A percentile compares a stretch with the other conserved stretches of the same genome.
These are phyloP conservation scores for Cirrhinus molitorella DNA, from an alignment of 2,797 vertebrate species.

Conservation along the genomic window DNA sequence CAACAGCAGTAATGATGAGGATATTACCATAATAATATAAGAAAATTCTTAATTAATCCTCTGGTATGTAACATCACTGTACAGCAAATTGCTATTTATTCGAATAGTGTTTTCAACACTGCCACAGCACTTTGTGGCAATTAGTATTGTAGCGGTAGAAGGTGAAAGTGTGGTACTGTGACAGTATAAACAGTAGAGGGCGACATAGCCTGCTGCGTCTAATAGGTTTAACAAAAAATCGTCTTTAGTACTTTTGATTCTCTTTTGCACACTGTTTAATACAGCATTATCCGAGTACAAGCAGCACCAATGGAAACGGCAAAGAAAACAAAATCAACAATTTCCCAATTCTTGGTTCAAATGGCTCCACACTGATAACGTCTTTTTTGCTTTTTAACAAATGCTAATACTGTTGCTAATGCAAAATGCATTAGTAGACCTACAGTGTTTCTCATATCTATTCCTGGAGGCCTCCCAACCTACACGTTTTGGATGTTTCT, in stretches of 20 bases:
- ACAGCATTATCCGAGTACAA: background rate
- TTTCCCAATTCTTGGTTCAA: background rate
- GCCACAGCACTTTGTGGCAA: background rate
- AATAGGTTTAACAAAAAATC: background rate
- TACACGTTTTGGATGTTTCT: background rate
- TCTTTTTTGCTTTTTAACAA: background rate
- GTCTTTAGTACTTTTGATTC: background rate
- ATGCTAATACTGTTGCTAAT: background rate
- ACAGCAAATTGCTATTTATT: background rate
- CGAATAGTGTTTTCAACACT: background rate
- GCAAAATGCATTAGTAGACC: background rate
- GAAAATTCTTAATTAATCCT: background rate
- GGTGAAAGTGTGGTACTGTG: background rate
- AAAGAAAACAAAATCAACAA: background rate
- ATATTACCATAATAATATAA: background rate
- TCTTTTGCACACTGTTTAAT: background rate
- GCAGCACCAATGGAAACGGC: background rate
- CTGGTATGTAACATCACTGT: background rate
- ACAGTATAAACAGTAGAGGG: slow-evolving; percentile 23
- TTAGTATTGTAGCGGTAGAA: background rate
- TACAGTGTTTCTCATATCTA: background rate
- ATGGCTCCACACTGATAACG: background rate
- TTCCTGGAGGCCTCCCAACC: background rate
- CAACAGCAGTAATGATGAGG: background rate
- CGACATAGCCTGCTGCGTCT: background rate